phyloP scores from a whole-genome alignment of 2,888 invertebrate genomes.

The Scaptomyza tumidula region DNA sequence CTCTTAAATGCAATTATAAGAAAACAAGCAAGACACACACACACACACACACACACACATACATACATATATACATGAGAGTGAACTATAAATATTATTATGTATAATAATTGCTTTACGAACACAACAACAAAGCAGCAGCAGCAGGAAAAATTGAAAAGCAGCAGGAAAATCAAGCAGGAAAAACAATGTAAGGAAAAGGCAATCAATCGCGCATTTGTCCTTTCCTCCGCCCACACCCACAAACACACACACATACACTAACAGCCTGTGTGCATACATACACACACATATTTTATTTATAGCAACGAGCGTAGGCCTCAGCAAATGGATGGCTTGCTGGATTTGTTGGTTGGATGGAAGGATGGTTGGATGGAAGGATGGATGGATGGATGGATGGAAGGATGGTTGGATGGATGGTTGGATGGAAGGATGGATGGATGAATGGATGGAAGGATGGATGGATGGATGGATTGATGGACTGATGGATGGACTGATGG shows the following conservation, averaged over 20 bases:
- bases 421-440: not conserved
- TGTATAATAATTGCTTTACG: constrained; percentile 33
- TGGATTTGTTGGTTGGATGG: too few species aligned
- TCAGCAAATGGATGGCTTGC: constrained; percentile 5
- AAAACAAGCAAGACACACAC: not conserved
- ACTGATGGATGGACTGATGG: too few species aligned
- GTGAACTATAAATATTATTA: constrained; percentile 1
- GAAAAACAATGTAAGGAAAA: constrained; percentile 23
- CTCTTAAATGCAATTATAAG: not conserved
- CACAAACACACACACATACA: not conserved
- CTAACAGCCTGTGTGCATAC: constrained; percentile 1
- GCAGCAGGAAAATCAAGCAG: not conserved
- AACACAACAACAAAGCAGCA: constrained; percentile 28
- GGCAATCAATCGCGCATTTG: constrained; percentile 71
- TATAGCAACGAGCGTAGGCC: constrained; percentile 70
- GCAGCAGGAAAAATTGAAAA: not conserved
- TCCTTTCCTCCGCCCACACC: constrained; percentile 4
- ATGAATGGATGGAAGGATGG: not conserved
- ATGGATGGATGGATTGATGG: too few species aligned
- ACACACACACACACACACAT: not conserved
- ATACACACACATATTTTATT: constrained; percentile 52
- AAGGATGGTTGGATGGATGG: not conserved
- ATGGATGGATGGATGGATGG: not conserved
- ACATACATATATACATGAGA: too few species aligned
- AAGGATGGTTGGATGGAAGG: constrained; percentile 1